phyloP scores from a whole-genome alignment of 64 coral and sea anemone species.

The Montipora sp. region DNA sequence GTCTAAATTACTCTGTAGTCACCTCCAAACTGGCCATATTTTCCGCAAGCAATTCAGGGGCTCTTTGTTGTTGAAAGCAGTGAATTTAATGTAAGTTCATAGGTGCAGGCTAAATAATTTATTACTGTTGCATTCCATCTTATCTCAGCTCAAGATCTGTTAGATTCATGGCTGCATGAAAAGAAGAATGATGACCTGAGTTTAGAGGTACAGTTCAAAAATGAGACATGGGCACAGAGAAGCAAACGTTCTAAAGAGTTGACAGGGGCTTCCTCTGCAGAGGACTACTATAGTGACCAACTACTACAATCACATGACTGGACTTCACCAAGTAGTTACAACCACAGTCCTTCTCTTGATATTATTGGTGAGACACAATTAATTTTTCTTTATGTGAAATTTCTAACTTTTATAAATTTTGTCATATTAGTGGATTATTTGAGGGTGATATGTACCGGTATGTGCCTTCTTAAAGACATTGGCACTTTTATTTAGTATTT shows the following conservation, averaged over 20 bases:
- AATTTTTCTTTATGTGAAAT: no score
- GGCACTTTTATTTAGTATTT: no score
- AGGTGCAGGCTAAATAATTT: not conserved
- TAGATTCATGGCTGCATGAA: constrained; percentile 81
- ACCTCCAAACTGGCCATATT: no score
- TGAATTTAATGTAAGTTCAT: no score
- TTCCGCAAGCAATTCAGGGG: no score
- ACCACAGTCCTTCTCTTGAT: constrained; percentile 3
- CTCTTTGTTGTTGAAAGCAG: no score
- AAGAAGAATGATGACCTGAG: constrained; percentile 74
- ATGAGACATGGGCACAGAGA: constrained; percentile 71
- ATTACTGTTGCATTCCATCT: not conserved
- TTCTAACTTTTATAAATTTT: no score
- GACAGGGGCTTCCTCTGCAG: not conserved
- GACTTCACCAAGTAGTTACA: not conserved
- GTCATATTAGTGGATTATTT: no score
- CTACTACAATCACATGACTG: constrained; percentile 44
- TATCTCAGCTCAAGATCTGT: constrained; percentile 83
- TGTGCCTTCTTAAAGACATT: no score
- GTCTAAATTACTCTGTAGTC: no score
- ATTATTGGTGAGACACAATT: constrained; percentile 4
- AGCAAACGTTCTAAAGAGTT: not conserved
- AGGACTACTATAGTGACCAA: not conserved
- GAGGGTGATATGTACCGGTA: no score
- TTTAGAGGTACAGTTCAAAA: constrained; percentile 74